Base-by-base conservation (phyloP, 1,140 invertebrate genomes). In the Lasaia peninsularis region DNA sequence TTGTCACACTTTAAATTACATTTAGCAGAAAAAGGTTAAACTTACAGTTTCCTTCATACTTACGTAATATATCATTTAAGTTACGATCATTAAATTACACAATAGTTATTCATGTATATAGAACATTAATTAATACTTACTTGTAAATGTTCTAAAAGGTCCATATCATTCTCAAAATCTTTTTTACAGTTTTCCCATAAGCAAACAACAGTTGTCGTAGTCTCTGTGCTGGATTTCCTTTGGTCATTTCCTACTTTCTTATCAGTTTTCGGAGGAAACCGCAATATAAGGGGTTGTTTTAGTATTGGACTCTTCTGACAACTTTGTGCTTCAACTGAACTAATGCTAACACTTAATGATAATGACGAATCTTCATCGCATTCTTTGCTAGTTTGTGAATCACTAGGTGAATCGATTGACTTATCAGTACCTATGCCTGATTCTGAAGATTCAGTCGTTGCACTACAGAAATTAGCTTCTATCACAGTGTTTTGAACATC, bases 91-190 rank as follows among this genome's bases (percentile, higher is more conserved):
- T 1, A 24, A 24, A 24, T 24, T 24, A 24, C 1, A 0, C 24
- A 5, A 24, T 3, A 24, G 24, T 24, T 24, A 24, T 24, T 24
- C 7, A 24, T 24, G 24, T 1, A 2, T 24, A 24, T 24, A 1
- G 8, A 28, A 28, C 8, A 28, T 28, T n/a, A n/a, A n/a, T 28
- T 5, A 35, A 64, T 37, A 73, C 67, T 68, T 65, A 96, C 94
- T 91, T 97, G 95, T 75, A 98, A 92, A 89, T 98, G 97, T 87
- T 98, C 96, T 67, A 98, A 89, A 60, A 98, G 93, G 75, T 93
- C 93, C 14, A 93, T 91, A 77, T 92, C 94, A 57, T 94, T 93
- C 50, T 96, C 95, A 63, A 95, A 94, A 72, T 92, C 92, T 66
- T 91, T 91, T 64, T 92, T 93, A 89, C 97, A 98, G 67, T 96